phyloP scores from a whole-genome alignment of 2,888 invertebrate species.

The Automeris io region DNA sequence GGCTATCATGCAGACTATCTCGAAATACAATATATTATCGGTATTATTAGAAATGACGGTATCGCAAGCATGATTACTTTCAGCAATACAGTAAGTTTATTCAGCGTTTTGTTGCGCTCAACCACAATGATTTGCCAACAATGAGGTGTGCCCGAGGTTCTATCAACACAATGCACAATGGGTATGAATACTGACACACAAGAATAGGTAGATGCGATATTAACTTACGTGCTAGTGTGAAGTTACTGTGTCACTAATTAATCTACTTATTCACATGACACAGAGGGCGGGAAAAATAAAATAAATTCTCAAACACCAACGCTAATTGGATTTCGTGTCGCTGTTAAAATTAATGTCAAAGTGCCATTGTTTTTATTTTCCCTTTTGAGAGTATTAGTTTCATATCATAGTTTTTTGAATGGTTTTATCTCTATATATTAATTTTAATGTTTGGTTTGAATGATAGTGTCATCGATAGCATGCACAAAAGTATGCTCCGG shows the following conservation, averaged over 20 bases:
- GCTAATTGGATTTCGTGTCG: slow-evolving; percentile 27
- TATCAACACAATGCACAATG: slow-evolving; percentile 44
- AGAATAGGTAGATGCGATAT: no score
- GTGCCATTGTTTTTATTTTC: slow-evolving; percentile 5
- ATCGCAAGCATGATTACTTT: slow-evolving; percentile 9
- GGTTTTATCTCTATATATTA: neutral
- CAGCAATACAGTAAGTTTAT: slow-evolving; percentile 14
- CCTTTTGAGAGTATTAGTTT: no score
- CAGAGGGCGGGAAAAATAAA: slow-evolving; percentile 15
- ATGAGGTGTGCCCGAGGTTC: slow-evolving; percentile 28
- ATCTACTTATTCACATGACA: slow-evolving; percentile 28
- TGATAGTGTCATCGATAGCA: no score
- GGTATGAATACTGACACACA: slow-evolving; percentile 30
- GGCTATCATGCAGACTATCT: neutral
- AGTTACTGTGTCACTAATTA: slow-evolving; percentile 54
- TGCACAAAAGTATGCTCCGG: no score
- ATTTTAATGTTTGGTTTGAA: neutral
- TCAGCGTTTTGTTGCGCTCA: slow-evolving; percentile 7
- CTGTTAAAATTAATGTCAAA: slow-evolving; percentile 13
- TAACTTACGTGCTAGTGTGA: no score
- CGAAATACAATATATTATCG: no score
- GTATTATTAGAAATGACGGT: slow-evolving; percentile 4
- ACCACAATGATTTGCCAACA: slow-evolving; percentile 27
- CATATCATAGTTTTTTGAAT: no score
- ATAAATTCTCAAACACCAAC: slow-evolving; percentile 20